Conservation (phyloP, 2,888 invertebrate genomes). For the Sthenelais limicola region DNA sequence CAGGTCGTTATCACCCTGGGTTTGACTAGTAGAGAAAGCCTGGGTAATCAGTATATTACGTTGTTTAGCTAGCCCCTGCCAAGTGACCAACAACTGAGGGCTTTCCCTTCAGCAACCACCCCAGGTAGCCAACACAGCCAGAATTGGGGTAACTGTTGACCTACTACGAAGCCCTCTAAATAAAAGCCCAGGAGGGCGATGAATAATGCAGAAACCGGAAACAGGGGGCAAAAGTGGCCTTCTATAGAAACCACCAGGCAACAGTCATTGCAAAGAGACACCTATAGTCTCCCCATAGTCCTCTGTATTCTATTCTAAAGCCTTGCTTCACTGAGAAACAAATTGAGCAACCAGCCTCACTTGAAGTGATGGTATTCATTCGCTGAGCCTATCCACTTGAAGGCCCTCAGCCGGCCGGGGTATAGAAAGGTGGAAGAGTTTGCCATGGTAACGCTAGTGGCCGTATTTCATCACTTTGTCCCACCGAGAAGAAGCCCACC, state of each 20-base stretch:
- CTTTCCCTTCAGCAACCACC: neutral
- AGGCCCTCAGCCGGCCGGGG: neutral
- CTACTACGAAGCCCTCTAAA: slow-evolving; percentile 1
- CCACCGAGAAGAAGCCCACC: neutral
- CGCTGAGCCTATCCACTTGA: slow-evolving; percentile 1
- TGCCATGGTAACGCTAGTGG: slow-evolving; percentile 14
- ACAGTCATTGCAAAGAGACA: slow-evolving; percentile 8
- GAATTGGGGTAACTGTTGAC: neutral
- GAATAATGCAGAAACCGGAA: slow-evolving; percentile 23
- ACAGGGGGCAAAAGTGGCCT: slow-evolving; percentile 8
- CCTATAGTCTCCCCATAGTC: neutral
- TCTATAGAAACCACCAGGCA: slow-evolving; percentile 26
- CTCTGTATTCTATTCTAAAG: neutral
- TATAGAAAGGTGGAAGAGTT: neutral
- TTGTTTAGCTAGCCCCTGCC: neutral
- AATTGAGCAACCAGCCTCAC: slow-evolving; percentile 27
- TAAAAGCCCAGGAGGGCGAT: neutral
- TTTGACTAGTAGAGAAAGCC: slow-evolving; percentile 20
- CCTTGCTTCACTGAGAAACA: neutral
- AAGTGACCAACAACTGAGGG: neutral
- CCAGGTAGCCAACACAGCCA: slow-evolving; percentile 16
- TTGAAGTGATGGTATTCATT: slow-evolving; percentile 19
- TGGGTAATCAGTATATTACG: slow-evolving; percentile 32
- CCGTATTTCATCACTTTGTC: slow-evolving; percentile 29
- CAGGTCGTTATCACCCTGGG: neutral